Evolutionary conservation across 2,888 invertebrate genomes (phyloP), one percentile per base, ranked within the genome.

Genomic region (Tiliacea citrago): DNA sequence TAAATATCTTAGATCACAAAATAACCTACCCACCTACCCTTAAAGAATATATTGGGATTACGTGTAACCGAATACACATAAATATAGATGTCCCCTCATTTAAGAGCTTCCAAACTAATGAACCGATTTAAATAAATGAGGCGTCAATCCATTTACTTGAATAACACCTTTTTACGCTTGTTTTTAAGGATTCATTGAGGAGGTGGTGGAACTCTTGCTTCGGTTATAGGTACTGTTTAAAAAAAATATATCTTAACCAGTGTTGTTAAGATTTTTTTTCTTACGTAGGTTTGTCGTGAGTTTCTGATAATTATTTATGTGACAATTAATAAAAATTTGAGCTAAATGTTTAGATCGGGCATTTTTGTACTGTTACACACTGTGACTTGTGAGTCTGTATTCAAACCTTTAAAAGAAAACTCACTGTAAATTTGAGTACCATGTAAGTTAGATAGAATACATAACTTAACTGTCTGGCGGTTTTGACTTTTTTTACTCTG

Each of bases 101-200:
- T 65, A 68, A 60, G 77, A 65, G 80, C 72, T 81, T 77, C 72
- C 63, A 57, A 80, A 80, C 77, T 81, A 80, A 80, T 81, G 80
- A 81, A 81, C 63, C 72, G 77, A 72, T 80, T 81, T 72, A 80
- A 80, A 80, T 76, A 81, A 80, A 80, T 80, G 79, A 77, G 72
- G 77, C 79, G 79, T 81, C 79, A 81, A 80, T 81, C 77, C 77
- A 77, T 80, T 80, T 77, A 81, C 81, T 55, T 76, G 58, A 65
- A 75, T 75, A 79, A 75, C 81, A 81, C 72, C 58, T 68, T 77
- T 79, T 61, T 60, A 53, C 47, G 53, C 24, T 69, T 39, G 62
- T 68, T 80, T 73, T 72, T 68, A 69, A 68, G 72, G 29, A 47
- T 51, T 65, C 13, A 58, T 35, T 68, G 18, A 63, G 62, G 62